phyloP scores from a whole-genome alignment of 2,797 vertebrate genomes.

The Pangasius krempfi region DNA sequence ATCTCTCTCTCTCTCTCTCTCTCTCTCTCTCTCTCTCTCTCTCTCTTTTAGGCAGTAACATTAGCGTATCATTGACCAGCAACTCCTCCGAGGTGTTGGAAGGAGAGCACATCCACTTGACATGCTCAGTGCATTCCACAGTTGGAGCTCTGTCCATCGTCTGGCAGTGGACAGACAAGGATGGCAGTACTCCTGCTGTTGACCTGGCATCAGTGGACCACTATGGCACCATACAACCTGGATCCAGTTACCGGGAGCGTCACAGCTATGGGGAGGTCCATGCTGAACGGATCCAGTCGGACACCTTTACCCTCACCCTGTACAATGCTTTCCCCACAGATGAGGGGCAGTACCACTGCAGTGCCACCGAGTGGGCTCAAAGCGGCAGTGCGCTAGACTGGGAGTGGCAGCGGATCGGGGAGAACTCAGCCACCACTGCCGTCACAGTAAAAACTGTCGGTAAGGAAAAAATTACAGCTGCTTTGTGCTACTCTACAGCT shows the following conservation, averaged over 20 bases:
- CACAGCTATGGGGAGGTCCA: conserved; percentile 66
- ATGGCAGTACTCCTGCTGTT: conserved; percentile 72
- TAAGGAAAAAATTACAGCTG: conserved; percentile 57
- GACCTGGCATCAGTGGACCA: conserved; percentile 86
- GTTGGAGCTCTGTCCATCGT: conserved; percentile 81
- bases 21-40: neutral
- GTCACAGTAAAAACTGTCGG: conserved; percentile 89
- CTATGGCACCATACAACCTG: conserved; percentile 74
- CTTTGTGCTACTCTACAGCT: conserved; percentile 6
- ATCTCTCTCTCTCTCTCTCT: neutral
- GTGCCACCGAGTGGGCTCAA: conserved; percentile 76
- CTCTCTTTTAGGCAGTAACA: conserved; percentile 85
- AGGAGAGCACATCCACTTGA: conserved; percentile 85
- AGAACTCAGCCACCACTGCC: conserved; percentile 75
- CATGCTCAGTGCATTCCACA: conserved; percentile 80
- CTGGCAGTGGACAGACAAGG: conserved; percentile 86
- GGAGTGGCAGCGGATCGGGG: conserved; percentile 90
- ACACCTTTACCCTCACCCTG: conserved; percentile 77
- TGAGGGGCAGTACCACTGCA: conserved; percentile 78
- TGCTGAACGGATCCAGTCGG: conserved; percentile 70
- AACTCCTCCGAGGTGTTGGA: conserved; percentile 87
- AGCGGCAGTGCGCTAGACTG: conserved; percentile 72
- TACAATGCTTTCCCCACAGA: conserved; percentile 73
- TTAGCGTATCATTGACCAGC: conserved; percentile 85
- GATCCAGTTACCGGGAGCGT: conserved; percentile 66